Conservation (phyloP, 2,888 invertebrate species). For the Coleophora flavipennella region DNA sequence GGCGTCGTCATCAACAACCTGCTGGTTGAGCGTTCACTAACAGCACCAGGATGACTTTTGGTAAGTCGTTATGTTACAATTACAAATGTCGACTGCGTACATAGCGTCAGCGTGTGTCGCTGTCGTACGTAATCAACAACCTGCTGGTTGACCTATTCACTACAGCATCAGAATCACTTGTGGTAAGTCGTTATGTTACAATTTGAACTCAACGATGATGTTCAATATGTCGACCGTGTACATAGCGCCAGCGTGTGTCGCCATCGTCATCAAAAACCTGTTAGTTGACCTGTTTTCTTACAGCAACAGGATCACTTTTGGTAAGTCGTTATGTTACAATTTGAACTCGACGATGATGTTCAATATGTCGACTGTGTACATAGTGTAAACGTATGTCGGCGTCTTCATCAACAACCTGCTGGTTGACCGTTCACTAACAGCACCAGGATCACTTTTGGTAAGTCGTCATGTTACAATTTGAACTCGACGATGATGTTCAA, state of each 20-base stretch:
- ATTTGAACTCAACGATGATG: slow-evolving; percentile 88
- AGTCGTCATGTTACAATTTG: slow-evolving; percentile 65
- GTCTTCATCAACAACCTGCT: slow-evolving; percentile 89
- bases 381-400: slow-evolving; percentile 89
- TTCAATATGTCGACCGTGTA: slow-evolving; percentile 95
- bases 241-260: slow-evolving; percentile 90
- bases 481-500: slow-evolving; percentile 91
- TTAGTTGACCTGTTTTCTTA: slow-evolving; percentile 86
- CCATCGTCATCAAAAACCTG: slow-evolving; percentile 88
- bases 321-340: slow-evolving; percentile 64
- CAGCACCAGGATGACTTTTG: no score
- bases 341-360: slow-evolving; percentile 90
- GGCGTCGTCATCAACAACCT: no score
- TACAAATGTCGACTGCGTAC: slow-evolving; percentile 93
- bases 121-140: slow-evolving; percentile 88
- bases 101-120: slow-evolving; percentile 92
- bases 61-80: no score
- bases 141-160: slow-evolving; percentile 84
- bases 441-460: slow-evolving; percentile 89
- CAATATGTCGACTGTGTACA: slow-evolving; percentile 94
- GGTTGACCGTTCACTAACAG: slow-evolving; percentile 85
- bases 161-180: slow-evolving; percentile 89
- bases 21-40: no score
- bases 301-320: slow-evolving; percentile 89
- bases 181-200: slow-evolving; percentile 74